Base-by-base conservation (phyloP, 30 jellyfish, hydroid and myxozoan genomes). In the Rhopilema esculentum region DNA sequence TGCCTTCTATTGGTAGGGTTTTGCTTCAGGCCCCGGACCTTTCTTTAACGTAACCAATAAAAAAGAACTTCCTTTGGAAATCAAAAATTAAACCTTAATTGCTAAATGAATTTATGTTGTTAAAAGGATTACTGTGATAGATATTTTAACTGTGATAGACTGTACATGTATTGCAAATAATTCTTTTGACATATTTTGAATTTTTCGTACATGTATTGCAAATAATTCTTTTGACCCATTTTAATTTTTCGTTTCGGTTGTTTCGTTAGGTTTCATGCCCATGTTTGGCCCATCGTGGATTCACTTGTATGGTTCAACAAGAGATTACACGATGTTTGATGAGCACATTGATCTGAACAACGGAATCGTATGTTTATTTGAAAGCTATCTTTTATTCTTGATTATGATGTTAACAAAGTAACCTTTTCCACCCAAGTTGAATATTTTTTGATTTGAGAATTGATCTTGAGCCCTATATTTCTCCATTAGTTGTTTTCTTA, bases 271-370 rank as follows among this genome's bases (percentile, higher is more conserved):
- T 21, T 94, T 94, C 77, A 87, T 90, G 91, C 99, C 99, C 15
- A 53, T 68, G 50, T 90, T 89, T 79, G 99, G 99, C 1, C 99
- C 99, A 61, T 89, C 87, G 32, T 94, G 99, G 99, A 93, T 94
- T 16, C 70, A 94, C 81, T 66, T 94, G 66, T 94, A 94, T 68
- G 99, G 96, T 17, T 88, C 96, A 16, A 77, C 96, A 49, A 74
- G 96, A 63, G 96, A 88, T 67, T 88, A 77, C 71, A 31, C 91
- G 25, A 66, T 70, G 87, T 88, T 69, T 26, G 96, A 79, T 79
- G 96, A 88, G 26, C 91, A 77, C 75, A 51, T 66, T 29, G 96
- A 88, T 16, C 53, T 88, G 51, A 88, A 88, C 84, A 75, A 79
- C 71, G 96, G 96, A 49, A 79, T 88, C 27, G 96, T 88, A 62